Evolutionary conservation across 1,140 invertebrate species (phyloP).

Genomic region (Neodiprion fabricii): DNA sequence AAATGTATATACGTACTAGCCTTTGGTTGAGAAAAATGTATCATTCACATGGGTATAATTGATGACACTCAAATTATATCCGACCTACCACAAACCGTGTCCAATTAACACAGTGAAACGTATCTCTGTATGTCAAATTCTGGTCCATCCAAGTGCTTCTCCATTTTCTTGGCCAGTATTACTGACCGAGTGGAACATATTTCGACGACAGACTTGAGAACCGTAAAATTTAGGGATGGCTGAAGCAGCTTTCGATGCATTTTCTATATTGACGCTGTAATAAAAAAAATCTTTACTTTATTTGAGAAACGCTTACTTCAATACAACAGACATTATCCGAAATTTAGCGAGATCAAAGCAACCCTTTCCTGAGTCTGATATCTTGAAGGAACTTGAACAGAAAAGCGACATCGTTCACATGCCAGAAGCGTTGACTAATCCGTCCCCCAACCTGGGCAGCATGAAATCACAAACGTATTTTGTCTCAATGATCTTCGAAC

Average conservation of each 20-base stretch:
- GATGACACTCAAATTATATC: neutral
- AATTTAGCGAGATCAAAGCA: too few species aligned
- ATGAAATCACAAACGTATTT: too few species aligned
- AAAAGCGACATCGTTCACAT: too few species aligned
- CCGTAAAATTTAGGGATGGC: slow-evolving; percentile 27
- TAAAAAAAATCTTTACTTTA: too few species aligned
- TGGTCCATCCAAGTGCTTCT: slow-evolving; percentile 19
- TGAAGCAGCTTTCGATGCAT: slow-evolving; percentile 26
- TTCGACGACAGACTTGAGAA: slow-evolving; percentile 31
- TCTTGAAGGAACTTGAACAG: too few species aligned
- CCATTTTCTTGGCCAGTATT: slow-evolving; percentile 22
- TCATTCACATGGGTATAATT: neutral
- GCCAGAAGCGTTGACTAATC: too few species aligned
- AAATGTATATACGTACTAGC: neutral
- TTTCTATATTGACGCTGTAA: slow-evolving; percentile 22
- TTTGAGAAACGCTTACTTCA: too few species aligned
- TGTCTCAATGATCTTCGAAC: too few species aligned
- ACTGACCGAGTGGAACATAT: slow-evolving; percentile 21
- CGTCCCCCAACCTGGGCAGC: too few species aligned
- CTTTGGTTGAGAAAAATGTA: neutral
- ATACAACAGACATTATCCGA: too few species aligned
- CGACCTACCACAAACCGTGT: slow-evolving; percentile 31
- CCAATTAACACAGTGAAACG: slow-evolving; percentile 18
- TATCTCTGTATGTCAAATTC: slow-evolving; percentile 26
- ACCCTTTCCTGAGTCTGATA: too few species aligned